These are phyloP conservation scores for Hydropotes inermis DNA, from an alignment of 2,113 vertebrate species.

Conservation along the genomic window DNA sequence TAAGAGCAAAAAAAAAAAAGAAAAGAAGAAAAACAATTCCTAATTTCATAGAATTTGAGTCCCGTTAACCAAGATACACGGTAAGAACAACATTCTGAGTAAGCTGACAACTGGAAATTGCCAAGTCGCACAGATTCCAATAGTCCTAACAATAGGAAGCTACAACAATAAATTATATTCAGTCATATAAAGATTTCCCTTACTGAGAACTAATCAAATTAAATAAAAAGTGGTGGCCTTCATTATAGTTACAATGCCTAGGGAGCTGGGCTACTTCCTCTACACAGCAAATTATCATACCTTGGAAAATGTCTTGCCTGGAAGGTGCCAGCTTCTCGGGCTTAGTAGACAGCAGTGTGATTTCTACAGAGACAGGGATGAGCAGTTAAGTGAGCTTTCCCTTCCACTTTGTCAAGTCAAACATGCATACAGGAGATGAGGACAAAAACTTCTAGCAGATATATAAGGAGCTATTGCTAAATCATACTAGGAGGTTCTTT, in stretches of 20 bases:
- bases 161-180: neutral
- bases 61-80: neutral
- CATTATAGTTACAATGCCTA: neutral
- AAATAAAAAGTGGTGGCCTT: neutral
- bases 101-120: neutral
- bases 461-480: neutral
- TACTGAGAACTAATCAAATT: constrained; percentile 11
- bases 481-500: neutral
- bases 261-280: neutral
- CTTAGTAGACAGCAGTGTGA: constrained; percentile 88
- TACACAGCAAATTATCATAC: constrained; percentile 75
- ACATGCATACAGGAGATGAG: neutral
- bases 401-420: neutral
- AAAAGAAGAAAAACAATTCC: neutral
- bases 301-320: constrained; percentile 96
- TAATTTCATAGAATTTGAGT: constrained; percentile 22
- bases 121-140: neutral
- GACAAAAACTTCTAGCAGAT: neutral
- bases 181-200: neutral
- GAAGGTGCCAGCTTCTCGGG: constrained; percentile 94
- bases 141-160: neutral
- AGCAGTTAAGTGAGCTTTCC: constrained; percentile 13
- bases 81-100: neutral
- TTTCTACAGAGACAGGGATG: constrained; percentile 81
- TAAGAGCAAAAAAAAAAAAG: neutral